These are phyloP conservation scores for Bellardia bayeri DNA, from an alignment of 2,888 invertebrate genomes.

Conservation along the genomic window DNA sequence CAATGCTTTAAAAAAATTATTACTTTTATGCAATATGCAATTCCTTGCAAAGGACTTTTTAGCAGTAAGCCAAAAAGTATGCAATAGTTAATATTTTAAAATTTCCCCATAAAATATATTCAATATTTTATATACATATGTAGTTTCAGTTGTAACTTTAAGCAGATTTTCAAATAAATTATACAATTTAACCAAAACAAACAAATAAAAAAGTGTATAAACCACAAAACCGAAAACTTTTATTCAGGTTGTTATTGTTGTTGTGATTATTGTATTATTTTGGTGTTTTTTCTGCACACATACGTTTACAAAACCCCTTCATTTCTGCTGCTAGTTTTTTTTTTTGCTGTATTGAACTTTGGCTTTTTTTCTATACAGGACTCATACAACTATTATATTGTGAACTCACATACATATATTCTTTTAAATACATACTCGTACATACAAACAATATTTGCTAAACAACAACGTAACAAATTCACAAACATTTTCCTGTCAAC, in stretches of 20 bases:
- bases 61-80: constrained; percentile 9
- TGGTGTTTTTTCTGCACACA: neutral
- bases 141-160: constrained; percentile 1
- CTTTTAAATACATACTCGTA: neutral
- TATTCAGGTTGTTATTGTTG: constrained; percentile 20
- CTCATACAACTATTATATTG: neutral
- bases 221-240: constrained; percentile 34
- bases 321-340: neutral
- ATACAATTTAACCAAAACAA: neutral
- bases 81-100: constrained; percentile 29
- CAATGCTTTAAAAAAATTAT: neutral
- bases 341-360: constrained; percentile 49
- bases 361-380: constrained; percentile 6
- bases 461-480: constrained; percentile 64
- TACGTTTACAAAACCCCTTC: neutral
- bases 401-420: neutral
- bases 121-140: constrained; percentile 11
- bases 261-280: constrained; percentile 17
- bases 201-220: neutral
- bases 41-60: neutral
- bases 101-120: constrained; percentile 29
- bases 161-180: constrained; percentile 39
- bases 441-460: constrained; percentile 39
- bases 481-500: constrained; percentile 71
- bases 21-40: neutral